phyloP scores from a whole-genome alignment of 2,888 invertebrate genomes.

The Gnatocerus cornutus region DNA sequence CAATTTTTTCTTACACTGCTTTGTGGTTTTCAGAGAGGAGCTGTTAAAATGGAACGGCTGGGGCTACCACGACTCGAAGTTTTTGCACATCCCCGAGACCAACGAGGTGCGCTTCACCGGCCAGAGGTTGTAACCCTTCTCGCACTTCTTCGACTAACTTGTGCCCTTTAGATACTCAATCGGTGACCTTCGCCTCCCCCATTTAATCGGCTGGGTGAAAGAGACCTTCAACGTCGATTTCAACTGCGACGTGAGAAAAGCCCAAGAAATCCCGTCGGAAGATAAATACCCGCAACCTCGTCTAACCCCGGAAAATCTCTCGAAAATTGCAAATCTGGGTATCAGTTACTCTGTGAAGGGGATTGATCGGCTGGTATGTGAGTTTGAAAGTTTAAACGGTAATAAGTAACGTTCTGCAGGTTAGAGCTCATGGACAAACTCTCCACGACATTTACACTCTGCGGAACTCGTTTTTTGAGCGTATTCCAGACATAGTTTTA shows the following conservation, averaged over 20 bases:
- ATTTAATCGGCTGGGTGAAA: conserved; percentile 87
- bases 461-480: conserved; percentile 81
- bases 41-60: conserved; percentile 99
- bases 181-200: conserved; percentile 81
- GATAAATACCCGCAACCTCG: conserved; percentile 79
- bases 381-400: background rate
- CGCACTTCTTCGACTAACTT: background rate
- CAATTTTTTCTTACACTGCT: too few relatives aligned
- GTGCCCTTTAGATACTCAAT: conserved; percentile 81
- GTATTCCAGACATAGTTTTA: conserved; percentile 94
- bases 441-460: conserved; percentile 90
- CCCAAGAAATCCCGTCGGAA: conserved; percentile 73
- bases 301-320: conserved; percentile 76
- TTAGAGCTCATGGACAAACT: conserved; percentile 95
- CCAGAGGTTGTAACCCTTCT: conserved; percentile 77
- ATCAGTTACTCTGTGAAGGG: conserved; percentile 82
- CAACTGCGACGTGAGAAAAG: conserved; percentile 71
- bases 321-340: conserved; percentile 73
- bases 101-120: conserved; percentile 87
- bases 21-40: conserved; percentile 81
- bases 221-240: conserved; percentile 82
- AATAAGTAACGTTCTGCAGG: background rate
- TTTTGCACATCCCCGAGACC: conserved; percentile 78
- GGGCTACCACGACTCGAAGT: conserved; percentile 98
- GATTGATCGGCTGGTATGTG: conserved; percentile 81